These are phyloP conservation scores for Cromileptes altivelis DNA, from an alignment of 2,113 vertebrate genomes.

Conservation along the genomic window DNA sequence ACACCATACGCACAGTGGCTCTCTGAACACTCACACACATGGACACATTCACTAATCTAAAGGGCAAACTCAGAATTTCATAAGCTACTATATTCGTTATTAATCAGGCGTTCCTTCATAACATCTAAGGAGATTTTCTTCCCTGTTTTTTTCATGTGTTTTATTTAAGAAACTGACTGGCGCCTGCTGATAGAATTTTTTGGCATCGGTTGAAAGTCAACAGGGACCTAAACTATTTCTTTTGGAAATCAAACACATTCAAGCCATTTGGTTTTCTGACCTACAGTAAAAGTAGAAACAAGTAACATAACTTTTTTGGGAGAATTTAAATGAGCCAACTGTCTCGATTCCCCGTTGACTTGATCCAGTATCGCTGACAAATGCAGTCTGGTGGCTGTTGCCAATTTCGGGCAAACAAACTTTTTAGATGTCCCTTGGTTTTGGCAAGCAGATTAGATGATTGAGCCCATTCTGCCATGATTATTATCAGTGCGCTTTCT, in stretches of 20 bases:
- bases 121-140: constrained; percentile 4
- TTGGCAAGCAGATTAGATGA: constrained; percentile 41
- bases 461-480: constrained; percentile 5
- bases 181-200: constrained; percentile 18
- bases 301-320: constrained; percentile 38
- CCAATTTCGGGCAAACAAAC: constrained; percentile 24
- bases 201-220: constrained; percentile 37
- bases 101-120: constrained; percentile 48
- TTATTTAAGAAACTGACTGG: constrained; percentile 44
- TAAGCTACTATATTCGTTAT: constrained; percentile 53
- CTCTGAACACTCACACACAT: neutral
- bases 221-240: constrained; percentile 61
- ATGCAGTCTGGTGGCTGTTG: constrained; percentile 24
- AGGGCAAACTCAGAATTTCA: constrained; percentile 48
- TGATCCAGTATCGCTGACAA: constrained; percentile 43
- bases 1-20: constrained; percentile 18
- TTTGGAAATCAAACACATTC: constrained; percentile 48
- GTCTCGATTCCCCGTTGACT: constrained; percentile 42
- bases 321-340: constrained; percentile 56
- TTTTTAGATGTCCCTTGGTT: constrained; percentile 50
- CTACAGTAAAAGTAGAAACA: constrained; percentile 34
- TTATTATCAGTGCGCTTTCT: neutral
- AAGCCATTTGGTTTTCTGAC: constrained; percentile 54
- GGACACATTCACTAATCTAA: constrained; percentile 39
- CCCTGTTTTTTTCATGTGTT: constrained; percentile 4